Evolutionary conservation across 2,888 invertebrate genomes (phyloP).

Genomic region (Cephus rjabovi): DNA sequence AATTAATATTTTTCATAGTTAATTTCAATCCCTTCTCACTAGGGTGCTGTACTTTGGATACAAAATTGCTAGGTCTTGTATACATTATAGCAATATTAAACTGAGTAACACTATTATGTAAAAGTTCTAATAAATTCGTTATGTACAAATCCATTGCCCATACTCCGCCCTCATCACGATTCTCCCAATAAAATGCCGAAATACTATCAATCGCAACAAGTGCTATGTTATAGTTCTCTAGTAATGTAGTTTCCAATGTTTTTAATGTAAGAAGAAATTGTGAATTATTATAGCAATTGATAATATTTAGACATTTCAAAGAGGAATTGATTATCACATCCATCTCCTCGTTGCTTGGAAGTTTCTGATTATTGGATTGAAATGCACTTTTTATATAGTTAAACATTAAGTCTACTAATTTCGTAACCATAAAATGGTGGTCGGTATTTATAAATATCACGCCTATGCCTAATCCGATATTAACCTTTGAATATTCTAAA

Average conservation of each 20-base stretch:
- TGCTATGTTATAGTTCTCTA: slow-evolving; percentile 62
- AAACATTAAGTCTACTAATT: slow-evolving; percentile 60
- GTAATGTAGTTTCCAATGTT: slow-evolving; percentile 62
- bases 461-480: slow-evolving; percentile 64
- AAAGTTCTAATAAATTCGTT: slow-evolving; percentile 62
- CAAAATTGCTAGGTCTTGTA: slow-evolving; percentile 70
- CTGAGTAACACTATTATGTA: slow-evolving; percentile 68
- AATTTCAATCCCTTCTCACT: slow-evolving; percentile 52
- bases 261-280: slow-evolving; percentile 60
- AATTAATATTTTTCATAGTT: slow-evolving; percentile 60
- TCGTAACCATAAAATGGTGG: slow-evolving; percentile 66
- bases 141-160: slow-evolving; percentile 68
- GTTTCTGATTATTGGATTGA: slow-evolving; percentile 23
- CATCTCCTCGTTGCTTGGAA: slow-evolving; percentile 30
- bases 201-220: slow-evolving; percentile 69
- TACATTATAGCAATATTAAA: slow-evolving; percentile 69
- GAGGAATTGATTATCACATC: slow-evolving; percentile 48
- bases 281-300: slow-evolving; percentile 63
- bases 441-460: slow-evolving; percentile 69
- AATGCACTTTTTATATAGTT: slow-evolving; percentile 46
- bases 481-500: slow-evolving; percentile 39
- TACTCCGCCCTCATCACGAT: slow-evolving; percentile 42
- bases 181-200: slow-evolving; percentile 69
- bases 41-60: slow-evolving; percentile 53
- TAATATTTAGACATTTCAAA: slow-evolving; percentile 59